Base-by-base conservation (phyloP, 2,888 invertebrate species). In the Anarsia innoxiella region DNA sequence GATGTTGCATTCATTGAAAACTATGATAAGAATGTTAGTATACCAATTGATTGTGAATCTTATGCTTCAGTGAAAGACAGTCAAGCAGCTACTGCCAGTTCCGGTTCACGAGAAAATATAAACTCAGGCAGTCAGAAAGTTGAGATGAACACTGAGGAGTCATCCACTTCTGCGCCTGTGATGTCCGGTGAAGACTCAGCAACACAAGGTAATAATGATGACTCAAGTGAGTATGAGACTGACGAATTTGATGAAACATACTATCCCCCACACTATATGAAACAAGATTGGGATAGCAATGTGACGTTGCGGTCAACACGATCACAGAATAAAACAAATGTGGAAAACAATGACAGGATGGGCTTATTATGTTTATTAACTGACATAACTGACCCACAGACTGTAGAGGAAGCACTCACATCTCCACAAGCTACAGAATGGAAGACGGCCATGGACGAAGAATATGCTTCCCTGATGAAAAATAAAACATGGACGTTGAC, bases 401-500 rank as follows among this genome's bases (percentile, higher is more conserved):
- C 37, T 15, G 43, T 38, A 13, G 44, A 48, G 12, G 42, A 48
- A 26, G 48, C 45, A 10, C 29, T 48, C 1, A 12, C 42, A 33
- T 41, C 41, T 1, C 28, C 42, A 3, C 12, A 27, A 12, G 12
- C 12, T 4, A 12, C 11, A 12, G 6, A 42, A 28, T 48, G 45
- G 45, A 40, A 29, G 12, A 19, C 12, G 11, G 49, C 45, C 0
- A 49, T 50, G 46, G 31, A 49, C 25, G 37, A 41, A 9, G 46
- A 52, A 37, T 36, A 43, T 23, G 6, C 43, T 2, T 43, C 43
- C 4, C 26, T 47, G 6, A n/a, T 42, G 2, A 23, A 45, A 26
- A 50, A 46, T 28, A 36, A 49, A 1, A 49, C 49, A 6, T 48
- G 48, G 48, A 19, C 9, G 8, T 10, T 46, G 8, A 29, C 25